Conservation (phyloP, 1,140 invertebrate species). For the Drosophila parabipectinata region DNA sequence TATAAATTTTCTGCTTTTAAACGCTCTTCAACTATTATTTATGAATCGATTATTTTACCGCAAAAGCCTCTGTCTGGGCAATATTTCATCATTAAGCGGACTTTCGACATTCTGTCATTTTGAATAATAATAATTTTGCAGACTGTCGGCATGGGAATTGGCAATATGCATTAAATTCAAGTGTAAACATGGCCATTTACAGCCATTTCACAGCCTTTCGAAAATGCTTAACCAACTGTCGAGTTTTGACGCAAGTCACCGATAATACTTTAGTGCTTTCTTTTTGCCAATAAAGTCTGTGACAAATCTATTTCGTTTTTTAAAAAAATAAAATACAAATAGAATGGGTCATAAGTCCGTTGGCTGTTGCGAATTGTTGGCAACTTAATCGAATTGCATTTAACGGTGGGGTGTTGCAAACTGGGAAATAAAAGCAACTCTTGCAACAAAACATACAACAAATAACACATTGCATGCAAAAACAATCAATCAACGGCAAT, state of each 20-base stretch:
- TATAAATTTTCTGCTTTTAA: constrained; percentile 12
- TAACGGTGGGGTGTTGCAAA: background rate
- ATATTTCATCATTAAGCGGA: constrained; percentile 15
- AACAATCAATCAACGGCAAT: constrained; percentile 83
- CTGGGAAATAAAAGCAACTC: constrained; percentile 24
- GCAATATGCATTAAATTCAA: constrained; percentile 37
- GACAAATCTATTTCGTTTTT: background rate
- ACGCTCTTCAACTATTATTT: constrained; percentile 9
- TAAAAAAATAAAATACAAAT: constrained; percentile 15
- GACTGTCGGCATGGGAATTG: constrained; percentile 21
- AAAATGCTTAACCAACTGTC: constrained; percentile 13
- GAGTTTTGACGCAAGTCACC: constrained; percentile 3
- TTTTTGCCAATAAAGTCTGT: background rate
- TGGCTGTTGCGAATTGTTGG: constrained; percentile 22
- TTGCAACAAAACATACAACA: constrained; percentile 35
- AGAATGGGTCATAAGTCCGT: background rate
- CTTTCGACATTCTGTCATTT: constrained; percentile 29
- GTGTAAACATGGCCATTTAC: constrained; percentile 12
- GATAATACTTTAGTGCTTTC: constrained; percentile 17
- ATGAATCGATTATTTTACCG: constrained; percentile 23
- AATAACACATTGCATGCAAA: constrained; percentile 78
- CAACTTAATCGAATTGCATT: constrained; percentile 24
- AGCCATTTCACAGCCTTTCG: constrained; percentile 9
- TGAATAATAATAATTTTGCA: constrained; percentile 18
- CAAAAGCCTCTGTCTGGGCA: constrained; percentile 3